phyloP scores from a whole-genome alignment of 2,888 invertebrate species.

The Trichopoda pennipes region DNA sequence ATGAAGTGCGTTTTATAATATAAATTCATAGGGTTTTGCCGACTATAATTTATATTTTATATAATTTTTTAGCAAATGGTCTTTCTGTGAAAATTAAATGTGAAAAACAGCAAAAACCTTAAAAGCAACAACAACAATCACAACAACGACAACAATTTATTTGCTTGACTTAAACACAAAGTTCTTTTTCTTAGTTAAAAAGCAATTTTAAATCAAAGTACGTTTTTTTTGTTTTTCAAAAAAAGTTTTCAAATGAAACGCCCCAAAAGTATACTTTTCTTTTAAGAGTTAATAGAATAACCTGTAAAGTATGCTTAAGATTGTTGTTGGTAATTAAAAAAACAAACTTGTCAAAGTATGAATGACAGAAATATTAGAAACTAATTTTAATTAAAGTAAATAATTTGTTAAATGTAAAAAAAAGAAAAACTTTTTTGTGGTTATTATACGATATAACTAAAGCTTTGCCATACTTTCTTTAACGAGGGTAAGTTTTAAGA shows the following conservation, averaged over 20 bases:
- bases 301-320: not conserved
- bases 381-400: not conserved
- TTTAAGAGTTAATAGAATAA: not conserved
- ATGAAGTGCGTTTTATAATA: not conserved
- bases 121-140: too few species aligned
- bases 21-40: conserved; percentile 28
- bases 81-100: conserved; percentile 18
- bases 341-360: too few species aligned
- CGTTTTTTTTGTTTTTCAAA: too few species aligned
- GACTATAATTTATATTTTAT: conserved; percentile 15
- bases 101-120: not conserved
- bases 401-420: too few species aligned
- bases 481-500: too few species aligned
- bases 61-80: conserved; percentile 36
- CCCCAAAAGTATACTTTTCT: conserved; percentile 6
- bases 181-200: conserved; percentile 9
- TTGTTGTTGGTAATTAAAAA: too few species aligned
- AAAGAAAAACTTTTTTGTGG: too few species aligned
- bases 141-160: conserved; percentile 45
- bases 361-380: not conserved
- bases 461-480: too few species aligned
- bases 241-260: not conserved
- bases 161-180: conserved; percentile 26
- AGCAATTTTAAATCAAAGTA: conserved; percentile 1
- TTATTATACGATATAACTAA: too few species aligned